Evolutionary conservation across 1,140 invertebrate species (phyloP), one percentile per base, ranked within the genome.

Genomic region (Cotesia glomerata): DNA sequence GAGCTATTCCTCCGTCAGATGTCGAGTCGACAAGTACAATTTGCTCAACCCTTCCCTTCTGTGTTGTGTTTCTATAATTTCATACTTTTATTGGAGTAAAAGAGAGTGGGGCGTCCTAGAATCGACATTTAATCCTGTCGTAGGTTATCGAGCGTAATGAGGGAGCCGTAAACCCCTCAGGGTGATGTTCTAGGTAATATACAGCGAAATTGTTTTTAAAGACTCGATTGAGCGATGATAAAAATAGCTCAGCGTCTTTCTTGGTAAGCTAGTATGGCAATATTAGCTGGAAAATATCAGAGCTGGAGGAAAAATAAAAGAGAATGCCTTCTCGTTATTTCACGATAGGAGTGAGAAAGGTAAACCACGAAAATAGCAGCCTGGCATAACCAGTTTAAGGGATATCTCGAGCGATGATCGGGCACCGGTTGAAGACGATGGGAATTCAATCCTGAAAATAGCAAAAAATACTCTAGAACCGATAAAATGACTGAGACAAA

Each of bases 401-500:
- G 74, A 78, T 79, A 79, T 82, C 81, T 79, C 68, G 72, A 74
- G 76, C 78, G 82, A 83, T 79, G 80, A 82, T 81, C 78, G 79
- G 79, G 70, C 75, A 71, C 72, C 73, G 71, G 74, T 63, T 73
- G 5, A 14, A 69, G 70, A 78, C 79, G 82, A 85, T 82, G 80
- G 79, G 81, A 84, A 82, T 84, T 85, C 82, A 85, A 85, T 82
- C 81, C 74, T 80, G 77, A 78, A 82, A 83, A 83, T 84, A 81
- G 78, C 78, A 80, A 82, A 77, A 81, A 80, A 77, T 77, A 77
- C 73, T 58, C 69, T 49, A 62, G 51, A 69, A 56, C 65, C 65
- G n/a, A 52, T n/a, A 73, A 71, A 68, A 75, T 71, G 64, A 71
- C 56, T 34, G 52, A 75, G 65, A 66, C 26, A 73, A 26, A 26